Conservation (phyloP, 1,140 invertebrate genomes). For the Drosophila nigrodunni region DNA sequence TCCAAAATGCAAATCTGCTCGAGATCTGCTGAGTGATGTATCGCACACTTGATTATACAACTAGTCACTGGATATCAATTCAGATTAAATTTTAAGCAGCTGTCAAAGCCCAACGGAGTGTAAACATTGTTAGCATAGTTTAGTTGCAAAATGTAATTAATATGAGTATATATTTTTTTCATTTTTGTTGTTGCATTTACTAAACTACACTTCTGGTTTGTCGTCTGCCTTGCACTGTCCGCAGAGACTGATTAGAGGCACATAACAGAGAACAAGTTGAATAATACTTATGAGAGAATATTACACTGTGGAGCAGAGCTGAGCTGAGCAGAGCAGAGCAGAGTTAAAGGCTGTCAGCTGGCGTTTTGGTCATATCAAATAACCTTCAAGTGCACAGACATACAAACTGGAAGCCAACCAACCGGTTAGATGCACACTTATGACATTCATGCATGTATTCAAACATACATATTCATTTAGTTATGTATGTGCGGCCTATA, state of each 20-base stretch:
- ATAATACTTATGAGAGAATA: neutral
- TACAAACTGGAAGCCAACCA: constrained; percentile 42
- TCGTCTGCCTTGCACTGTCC: constrained; percentile 1
- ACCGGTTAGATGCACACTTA: constrained; percentile 69
- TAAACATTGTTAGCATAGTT: constrained; percentile 48
- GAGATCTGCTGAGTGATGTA: neutral
- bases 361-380: constrained; percentile 60
- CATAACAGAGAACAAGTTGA: constrained; percentile 4
- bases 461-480: constrained; percentile 18
- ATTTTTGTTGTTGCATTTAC: neutral
- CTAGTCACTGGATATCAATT: constrained; percentile 25
- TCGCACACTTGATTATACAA: constrained; percentile 7
- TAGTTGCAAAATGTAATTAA: constrained; percentile 57
- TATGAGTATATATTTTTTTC: constrained; percentile 17
- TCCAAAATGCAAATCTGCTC: neutral
- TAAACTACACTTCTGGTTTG: constrained; percentile 36
- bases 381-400: constrained; percentile 65
- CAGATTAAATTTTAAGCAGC: constrained; percentile 20
- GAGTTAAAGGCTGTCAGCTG: constrained; percentile 38
- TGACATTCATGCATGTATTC: constrained; percentile 13
- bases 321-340: constrained; percentile 22
- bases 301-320: neutral
- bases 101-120: constrained; percentile 23
- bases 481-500: constrained; percentile 48
- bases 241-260: constrained; percentile 27